A percentile compares a stretch with the other conserved stretches of the same genome.
These are phyloP conservation scores for Halcyon leucocephala DNA, from an alignment of 2,797 vertebrate genomes.

Conservation along the genomic window DNA sequence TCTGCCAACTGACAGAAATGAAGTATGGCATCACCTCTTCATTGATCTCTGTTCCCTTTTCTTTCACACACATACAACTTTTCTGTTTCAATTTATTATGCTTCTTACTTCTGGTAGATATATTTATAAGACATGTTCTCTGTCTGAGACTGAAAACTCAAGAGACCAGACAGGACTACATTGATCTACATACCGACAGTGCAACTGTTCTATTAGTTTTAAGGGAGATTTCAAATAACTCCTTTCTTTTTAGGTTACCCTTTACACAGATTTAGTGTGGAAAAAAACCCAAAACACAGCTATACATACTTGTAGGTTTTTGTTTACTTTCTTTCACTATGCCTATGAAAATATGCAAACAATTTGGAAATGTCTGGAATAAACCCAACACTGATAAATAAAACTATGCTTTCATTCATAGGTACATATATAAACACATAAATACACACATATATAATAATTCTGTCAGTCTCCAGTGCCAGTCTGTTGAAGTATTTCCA, in stretches of 20 bases:
- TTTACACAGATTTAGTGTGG: not conserved
- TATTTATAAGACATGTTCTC: not conserved
- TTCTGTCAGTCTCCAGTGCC: not conserved
- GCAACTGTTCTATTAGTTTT: not conserved
- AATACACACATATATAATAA: not conserved
- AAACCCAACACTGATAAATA: not conserved
- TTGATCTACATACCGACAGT: not conserved
- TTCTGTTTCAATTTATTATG: not conserved
- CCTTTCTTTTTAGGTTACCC: not conserved
- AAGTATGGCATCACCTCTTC: not conserved
- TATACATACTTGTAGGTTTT: too few species aligned
- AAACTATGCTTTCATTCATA: not conserved
- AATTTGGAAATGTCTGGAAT: not conserved
- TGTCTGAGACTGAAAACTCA: not conserved
- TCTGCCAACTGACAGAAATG: not conserved
- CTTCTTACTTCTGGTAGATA: not conserved
- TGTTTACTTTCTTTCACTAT: not conserved
- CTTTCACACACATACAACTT: not conserved
- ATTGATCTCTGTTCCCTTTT: not conserved
- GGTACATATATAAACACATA: not conserved
- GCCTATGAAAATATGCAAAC: not conserved
- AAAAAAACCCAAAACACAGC: not conserved
- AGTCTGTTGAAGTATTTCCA: not conserved
- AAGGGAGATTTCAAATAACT: not conserved
- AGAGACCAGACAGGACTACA: not conserved